Evolutionary conservation across 2,797 vertebrate genomes (phyloP).

Genomic region (Margarornis squamiger): DNA sequence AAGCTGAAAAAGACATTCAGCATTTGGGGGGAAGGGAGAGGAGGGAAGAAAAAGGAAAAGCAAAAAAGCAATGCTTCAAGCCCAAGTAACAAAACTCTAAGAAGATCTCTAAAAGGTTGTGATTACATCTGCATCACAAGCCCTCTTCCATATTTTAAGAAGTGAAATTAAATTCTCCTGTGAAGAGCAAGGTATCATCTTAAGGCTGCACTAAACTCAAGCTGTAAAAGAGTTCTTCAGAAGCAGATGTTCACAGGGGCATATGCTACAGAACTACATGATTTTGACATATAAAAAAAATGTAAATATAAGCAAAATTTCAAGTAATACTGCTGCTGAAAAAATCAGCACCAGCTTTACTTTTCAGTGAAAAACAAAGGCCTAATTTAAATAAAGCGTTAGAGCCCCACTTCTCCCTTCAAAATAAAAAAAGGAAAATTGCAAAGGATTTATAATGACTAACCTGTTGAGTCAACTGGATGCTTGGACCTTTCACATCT

Average conservation of each 20-base stretch:
- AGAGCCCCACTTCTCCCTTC: background rate
- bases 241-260: background rate
- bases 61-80: background rate
- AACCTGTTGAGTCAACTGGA: constrained; percentile 77
- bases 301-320: background rate
- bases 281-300: background rate
- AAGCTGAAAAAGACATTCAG: background rate
- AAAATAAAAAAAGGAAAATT: background rate
- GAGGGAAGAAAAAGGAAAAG: background rate
- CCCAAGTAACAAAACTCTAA: background rate
- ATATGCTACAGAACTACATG: background rate
- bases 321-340: background rate
- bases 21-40: rapidly evolving
- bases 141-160: background rate
- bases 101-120: background rate
- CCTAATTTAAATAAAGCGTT: background rate
- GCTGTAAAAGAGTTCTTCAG: background rate
- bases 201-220: background rate
- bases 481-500: constrained; percentile 76
- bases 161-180: background rate
- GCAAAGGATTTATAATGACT: constrained; percentile 6
- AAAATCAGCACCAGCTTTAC: background rate
- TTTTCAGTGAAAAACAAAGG: background rate
- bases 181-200: background rate
- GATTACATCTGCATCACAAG: background rate